Base-by-base conservation (phyloP, 2,113 vertebrate genomes). In the Climacteris rufus region DNA sequence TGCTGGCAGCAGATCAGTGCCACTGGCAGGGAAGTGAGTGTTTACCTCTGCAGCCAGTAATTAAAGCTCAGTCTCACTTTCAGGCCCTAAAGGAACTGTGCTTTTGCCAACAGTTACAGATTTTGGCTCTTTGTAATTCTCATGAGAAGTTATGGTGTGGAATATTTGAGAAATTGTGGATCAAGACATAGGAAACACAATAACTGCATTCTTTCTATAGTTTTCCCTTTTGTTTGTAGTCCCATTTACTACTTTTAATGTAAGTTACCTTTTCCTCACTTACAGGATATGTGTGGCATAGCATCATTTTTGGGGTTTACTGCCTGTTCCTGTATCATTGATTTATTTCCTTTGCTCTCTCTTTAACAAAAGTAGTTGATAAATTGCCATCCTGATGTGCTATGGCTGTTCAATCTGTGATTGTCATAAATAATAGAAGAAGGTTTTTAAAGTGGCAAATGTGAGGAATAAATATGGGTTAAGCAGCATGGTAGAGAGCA, bases 1-100 rank as follows among this genome's bases (percentile, higher is more conserved):
- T 77, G 37, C 76, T 96, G 94, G 91, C 93, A 90, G 90, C 76
- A 44, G 33, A 39, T 66, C 47, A 44, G 68, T 81, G 90, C 91
- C 77, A 77, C 44, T 81, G 86, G 87, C 86, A 90, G 60, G 81
- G 64, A 71, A 95, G n/a, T n/a, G n/a, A 87, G 56, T 91, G 66
- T 87, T 93, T 90, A 66, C 71, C 23, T 89, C 74, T 70, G 33
- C 69, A 94, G 60, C 54, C 54, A 39, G 64, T 94, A 86, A 87
- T 95, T 93, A 93, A 72, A 95, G 76, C 86, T 83, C 50, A 52
- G 52, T 80, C 59, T 88, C 52, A 35, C 72, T 93, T 95, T 81
- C 71, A 83, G 64, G 83, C 91, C 93, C 86, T 92, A 39, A 60
- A 95, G 95, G 66, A 80, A 12, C 40, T 21, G 30, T 71, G 76